These are phyloP conservation scores for Nothocercus nigrocapillus DNA, from an alignment of 2,113 vertebrate genomes.

Conservation along the genomic window DNA sequence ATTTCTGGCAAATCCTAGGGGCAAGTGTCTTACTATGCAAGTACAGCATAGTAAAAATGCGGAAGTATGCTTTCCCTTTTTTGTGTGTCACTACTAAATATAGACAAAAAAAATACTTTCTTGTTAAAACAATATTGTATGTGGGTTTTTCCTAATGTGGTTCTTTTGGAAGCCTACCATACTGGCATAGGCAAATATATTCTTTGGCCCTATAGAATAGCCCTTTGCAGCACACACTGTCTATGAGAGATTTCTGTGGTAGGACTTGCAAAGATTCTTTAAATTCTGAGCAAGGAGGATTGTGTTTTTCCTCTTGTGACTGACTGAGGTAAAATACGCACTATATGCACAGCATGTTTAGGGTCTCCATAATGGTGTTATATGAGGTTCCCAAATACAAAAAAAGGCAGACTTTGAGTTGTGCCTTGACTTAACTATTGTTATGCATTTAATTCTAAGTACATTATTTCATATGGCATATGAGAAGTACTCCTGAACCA, in stretches of 20 bases:
- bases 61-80: background rate
- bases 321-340: background rate
- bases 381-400: background rate
- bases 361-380: background rate
- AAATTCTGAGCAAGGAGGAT: background rate
- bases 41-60: background rate
- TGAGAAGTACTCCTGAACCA: background rate
- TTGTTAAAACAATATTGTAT: background rate
- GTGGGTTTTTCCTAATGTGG: background rate
- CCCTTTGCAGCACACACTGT: background rate
- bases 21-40: background rate
- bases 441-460: background rate
- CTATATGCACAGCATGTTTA: background rate
- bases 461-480: background rate
- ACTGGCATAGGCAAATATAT: background rate
- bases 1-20: conserved; percentile 13
- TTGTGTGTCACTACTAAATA: background rate
- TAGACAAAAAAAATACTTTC: background rate
- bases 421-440: background rate
- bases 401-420: background rate
- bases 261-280: background rate
- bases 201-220: background rate
- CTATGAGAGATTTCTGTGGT: background rate
- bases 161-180: background rate
- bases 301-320: background rate